Conservation (phyloP, 2,888 invertebrate species). For the Drosophila borborema region DNA sequence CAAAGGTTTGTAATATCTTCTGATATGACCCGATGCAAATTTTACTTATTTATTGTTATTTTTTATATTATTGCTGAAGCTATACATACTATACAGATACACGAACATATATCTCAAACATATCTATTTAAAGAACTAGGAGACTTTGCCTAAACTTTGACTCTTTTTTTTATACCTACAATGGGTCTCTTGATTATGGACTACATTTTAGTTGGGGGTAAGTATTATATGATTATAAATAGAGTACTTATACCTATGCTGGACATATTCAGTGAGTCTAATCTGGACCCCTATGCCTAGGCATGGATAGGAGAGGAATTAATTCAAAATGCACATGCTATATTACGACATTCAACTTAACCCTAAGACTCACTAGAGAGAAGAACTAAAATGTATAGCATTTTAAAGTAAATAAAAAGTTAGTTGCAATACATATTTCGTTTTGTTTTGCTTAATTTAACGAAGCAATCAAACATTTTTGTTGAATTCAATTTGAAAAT, state of each 20-base stretch:
- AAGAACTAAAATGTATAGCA: not conserved
- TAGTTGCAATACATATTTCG: not conserved
- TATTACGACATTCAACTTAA: not conserved
- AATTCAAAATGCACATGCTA: not conserved
- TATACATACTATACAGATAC: not conserved
- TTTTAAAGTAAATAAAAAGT: too few relatives aligned
- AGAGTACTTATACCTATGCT: too few relatives aligned
- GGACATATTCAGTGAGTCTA: too few relatives aligned
- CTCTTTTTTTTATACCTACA: not conserved
- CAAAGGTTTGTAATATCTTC: not conserved
- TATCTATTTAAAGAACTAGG: not conserved
- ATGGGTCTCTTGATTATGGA: not conserved
- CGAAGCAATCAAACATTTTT: constrained; percentile 3
- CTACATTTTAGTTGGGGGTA: not conserved
- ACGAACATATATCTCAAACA: not conserved
- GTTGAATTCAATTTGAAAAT: not conserved
- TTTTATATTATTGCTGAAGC: too few relatives aligned
- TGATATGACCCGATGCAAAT: too few relatives aligned
- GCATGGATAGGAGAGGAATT: not conserved
- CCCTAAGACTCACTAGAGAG: not conserved
- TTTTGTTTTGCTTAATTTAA: not conserved
- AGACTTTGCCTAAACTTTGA: too few relatives aligned
- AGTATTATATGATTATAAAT: not conserved
- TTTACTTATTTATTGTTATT: too few relatives aligned
- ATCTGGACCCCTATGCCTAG: too few relatives aligned